These are phyloP conservation scores for Orgyia antiqua DNA, from an alignment of 2,888 invertebrate genomes.

Conservation along the genomic window DNA sequence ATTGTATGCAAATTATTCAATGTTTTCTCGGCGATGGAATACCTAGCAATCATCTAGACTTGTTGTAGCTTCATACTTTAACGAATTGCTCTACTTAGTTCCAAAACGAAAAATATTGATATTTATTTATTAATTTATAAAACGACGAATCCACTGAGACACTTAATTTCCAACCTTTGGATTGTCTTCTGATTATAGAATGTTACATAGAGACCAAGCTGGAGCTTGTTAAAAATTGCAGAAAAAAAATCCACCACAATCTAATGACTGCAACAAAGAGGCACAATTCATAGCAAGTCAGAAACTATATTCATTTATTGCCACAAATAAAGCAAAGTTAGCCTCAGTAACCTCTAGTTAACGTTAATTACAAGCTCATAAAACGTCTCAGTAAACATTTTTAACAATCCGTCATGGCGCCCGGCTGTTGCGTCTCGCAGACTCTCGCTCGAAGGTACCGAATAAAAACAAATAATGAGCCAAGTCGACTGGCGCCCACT, in stretches of 20 bases:
- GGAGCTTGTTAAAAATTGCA: no score
- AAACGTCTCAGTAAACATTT: slow-evolving; percentile 40
- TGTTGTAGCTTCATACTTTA: background rate
- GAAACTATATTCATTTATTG: slow-evolving; percentile 10
- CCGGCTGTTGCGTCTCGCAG: slow-evolving; percentile 14
- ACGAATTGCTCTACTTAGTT: background rate
- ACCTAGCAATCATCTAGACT: no score
- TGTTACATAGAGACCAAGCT: no score
- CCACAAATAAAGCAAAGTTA: slow-evolving; percentile 10
- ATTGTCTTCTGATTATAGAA: no score
- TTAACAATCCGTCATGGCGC: slow-evolving; percentile 41
- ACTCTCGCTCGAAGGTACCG: slow-evolving; percentile 9
- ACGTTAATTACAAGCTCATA: slow-evolving; percentile 42
- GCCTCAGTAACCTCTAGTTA: slow-evolving; percentile 25
- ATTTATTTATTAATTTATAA: no score
- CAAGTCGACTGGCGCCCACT: slow-evolving; percentile 55
- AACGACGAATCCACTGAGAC: no score
- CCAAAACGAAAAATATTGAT: no score
- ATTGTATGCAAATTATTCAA: background rate
- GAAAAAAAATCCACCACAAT: no score
- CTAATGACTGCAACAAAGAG: no score
- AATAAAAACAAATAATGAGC: slow-evolving; percentile 30
- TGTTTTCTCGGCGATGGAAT: no score
- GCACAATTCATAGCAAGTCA: no score
- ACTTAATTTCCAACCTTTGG: no score